These are phyloP conservation scores for honey bee (Apis mellifera) DNA, from an alignment of 1,140 invertebrate species.

Conservation along the genomic window Amel_HAv3.1 CM009945.2:6442001-6442500, in stretches of 20 bases:
- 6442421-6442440: not conserved
- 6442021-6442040: slow-evolving; percentile 21
- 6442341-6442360: slow-evolving; percentile 5
- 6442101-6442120: too few relatives aligned
- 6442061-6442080: not conserved
- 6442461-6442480: slow-evolving; percentile 12
- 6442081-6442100: not conserved
- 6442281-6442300: not conserved
- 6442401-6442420: not conserved
- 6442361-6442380: not conserved
- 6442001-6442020: slow-evolving; percentile 31
- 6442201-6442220: slow-evolving; percentile 17
- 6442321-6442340: slow-evolving; percentile 18
- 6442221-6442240: slow-evolving; percentile 32
- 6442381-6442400: slow-evolving; percentile 6
- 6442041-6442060: not conserved
- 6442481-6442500: not conserved
- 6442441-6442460: not conserved
- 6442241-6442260: slow-evolving; percentile 38
- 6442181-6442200: not conserved
- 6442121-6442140: slow-evolving; percentile 10
- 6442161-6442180: not conserved
- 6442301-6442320: not conserved
- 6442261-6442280: not conserved
- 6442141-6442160: not conserved